Conservation (phyloP, 2,113 vertebrate genomes). For the Upupa epops region DNA sequence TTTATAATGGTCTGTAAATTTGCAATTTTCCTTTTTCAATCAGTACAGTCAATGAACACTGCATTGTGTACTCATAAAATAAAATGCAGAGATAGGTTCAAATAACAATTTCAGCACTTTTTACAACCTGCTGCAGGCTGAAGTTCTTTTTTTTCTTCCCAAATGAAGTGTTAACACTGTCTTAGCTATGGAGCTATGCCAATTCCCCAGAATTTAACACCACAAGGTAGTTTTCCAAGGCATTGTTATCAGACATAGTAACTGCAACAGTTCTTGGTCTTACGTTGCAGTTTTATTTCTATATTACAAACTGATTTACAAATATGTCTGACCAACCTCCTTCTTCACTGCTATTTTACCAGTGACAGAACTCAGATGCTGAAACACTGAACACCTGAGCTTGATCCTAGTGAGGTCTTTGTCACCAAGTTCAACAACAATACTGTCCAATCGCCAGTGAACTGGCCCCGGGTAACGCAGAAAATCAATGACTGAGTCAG, state of each 20-base stretch:
- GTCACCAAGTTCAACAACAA: neutral
- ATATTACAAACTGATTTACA: neutral
- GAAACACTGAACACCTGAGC: constrained; percentile 12
- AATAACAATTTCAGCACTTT: constrained; percentile 21
- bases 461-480: constrained; percentile 1
- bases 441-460: neutral
- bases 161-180: neutral
- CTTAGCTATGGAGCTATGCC: neutral
- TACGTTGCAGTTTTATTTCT: neutral
- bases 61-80: constrained; percentile 37
- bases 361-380: neutral
- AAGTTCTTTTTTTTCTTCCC: neutral
- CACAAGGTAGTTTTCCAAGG: neutral
- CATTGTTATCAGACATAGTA: neutral
- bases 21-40: constrained; percentile 46
- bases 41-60: constrained; percentile 41
- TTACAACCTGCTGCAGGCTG: constrained; percentile 11
- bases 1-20: constrained; percentile 51
- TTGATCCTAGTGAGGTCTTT: constrained; percentile 17
- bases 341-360: neutral
- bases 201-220: neutral
- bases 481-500: neutral
- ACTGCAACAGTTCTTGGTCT: neutral
- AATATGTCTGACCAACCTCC: neutral
- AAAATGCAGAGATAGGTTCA: constrained; percentile 22